Evolutionary conservation across 1,140 invertebrate genomes (phyloP).

Genomic region (Lepidotrigona ventralis): DNA sequence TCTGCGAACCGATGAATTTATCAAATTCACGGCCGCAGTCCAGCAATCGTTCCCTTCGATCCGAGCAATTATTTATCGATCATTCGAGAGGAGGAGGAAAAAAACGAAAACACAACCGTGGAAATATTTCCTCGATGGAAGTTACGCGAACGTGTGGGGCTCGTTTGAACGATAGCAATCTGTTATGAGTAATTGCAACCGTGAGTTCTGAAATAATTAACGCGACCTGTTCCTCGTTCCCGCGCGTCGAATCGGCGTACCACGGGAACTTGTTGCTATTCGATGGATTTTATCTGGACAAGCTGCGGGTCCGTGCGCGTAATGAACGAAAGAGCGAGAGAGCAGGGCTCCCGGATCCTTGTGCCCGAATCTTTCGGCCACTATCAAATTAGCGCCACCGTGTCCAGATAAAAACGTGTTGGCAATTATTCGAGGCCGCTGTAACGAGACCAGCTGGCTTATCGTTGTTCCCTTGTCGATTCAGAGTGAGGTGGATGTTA

Average conservation of each 20-base stretch:
- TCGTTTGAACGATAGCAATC: constrained; percentile 43
- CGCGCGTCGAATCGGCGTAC: constrained; percentile 6
- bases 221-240: neutral
- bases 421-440: constrained; percentile 1
- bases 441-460: constrained; percentile 6
- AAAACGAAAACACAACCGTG: neutral
- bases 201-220: constrained; percentile 67
- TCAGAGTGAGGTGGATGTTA: neutral
- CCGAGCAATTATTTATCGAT: too few relatives aligned
- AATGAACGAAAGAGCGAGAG: constrained; percentile 40
- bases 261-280: constrained; percentile 61
- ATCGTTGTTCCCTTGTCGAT: neutral
- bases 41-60: too few relatives aligned
- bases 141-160: too few relatives aligned
- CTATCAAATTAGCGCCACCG: constrained; percentile 38
- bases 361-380: constrained; percentile 11
- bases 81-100: neutral
- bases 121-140: constrained; percentile 46
- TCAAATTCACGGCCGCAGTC: neutral
- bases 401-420: constrained; percentile 44
- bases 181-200: constrained; percentile 67
- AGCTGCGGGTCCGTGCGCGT: neutral
- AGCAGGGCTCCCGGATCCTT: neutral
- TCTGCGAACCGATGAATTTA: neutral
- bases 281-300: constrained; percentile 52